Percentiles rank a stretch among this genome's conserved stretches.
Conservation (phyloP, 2,113 vertebrate species). For the Percopsis transmontana region DNA sequence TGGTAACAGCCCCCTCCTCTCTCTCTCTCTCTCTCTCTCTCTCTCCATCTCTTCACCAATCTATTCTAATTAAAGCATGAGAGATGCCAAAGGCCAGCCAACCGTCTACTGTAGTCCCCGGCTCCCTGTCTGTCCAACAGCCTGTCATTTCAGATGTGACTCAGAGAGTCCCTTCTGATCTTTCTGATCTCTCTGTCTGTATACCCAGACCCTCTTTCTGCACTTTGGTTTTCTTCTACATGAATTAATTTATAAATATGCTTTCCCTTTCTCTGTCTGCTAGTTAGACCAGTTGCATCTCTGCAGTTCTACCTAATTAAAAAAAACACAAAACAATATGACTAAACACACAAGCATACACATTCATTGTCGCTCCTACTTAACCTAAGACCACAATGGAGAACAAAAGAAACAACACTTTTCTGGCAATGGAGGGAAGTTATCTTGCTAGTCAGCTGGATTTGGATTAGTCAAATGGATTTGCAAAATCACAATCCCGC, state of each 20-base stretch:
- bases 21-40: not conserved
- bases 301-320: too few species aligned
- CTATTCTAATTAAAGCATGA: slow-evolving; percentile 74
- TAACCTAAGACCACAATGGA: too few species aligned
- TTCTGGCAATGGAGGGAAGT: too few species aligned
- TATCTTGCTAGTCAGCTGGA: too few species aligned
- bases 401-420: too few species aligned
- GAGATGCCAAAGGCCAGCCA: slow-evolving; percentile 68
- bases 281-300: too few species aligned
- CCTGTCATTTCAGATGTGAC: slow-evolving; percentile 64
- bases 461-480: too few species aligned
- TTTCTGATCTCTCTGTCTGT: not conserved
- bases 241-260: not conserved
- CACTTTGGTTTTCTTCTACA: not conserved
- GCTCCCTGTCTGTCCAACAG: slow-evolving; percentile 39
- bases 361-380: too few species aligned
- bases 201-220: not conserved
- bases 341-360: too few species aligned
- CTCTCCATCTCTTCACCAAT: slow-evolving; percentile 35
- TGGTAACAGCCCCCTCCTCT: slow-evolving; percentile 41
- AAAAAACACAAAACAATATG: too few species aligned
- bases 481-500: too few species aligned
- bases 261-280: not conserved
- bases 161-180: slow-evolving; percentile 34
- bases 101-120: slow-evolving; percentile 27